These are phyloP conservation scores for Molossus molossus DNA, from an alignment of 2,797 vertebrate species.

Conservation along the genomic window DNA sequence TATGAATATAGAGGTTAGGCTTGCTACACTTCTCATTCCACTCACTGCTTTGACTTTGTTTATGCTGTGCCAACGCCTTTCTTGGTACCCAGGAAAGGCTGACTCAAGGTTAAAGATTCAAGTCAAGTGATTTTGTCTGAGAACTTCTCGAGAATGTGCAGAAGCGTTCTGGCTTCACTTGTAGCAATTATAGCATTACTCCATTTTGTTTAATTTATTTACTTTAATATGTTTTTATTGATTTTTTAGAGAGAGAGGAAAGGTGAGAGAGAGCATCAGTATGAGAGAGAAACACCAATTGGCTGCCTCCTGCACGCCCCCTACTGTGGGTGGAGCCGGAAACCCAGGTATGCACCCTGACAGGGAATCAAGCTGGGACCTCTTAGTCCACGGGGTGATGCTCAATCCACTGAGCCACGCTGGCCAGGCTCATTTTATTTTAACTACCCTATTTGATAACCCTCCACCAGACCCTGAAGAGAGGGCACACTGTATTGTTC, in stretches of 20 bases:
- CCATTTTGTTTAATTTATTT: not conserved
- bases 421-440: too few relatives aligned
- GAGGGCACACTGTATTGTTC: not conserved
- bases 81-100: not conserved
- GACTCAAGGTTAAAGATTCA: not conserved
- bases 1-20: not conserved
- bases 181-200: not conserved
- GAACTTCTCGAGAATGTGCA: not conserved
- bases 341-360: too few relatives aligned
- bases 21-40: not conserved
- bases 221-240: too few relatives aligned
- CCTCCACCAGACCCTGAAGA: not conserved
- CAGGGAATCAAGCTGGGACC: too few relatives aligned
- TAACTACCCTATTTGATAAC: not conserved
- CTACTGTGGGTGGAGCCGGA: too few relatives aligned
- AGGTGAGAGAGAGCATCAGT: too few relatives aligned
- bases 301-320: too few relatives aligned
- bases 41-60: not conserved
- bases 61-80: not conserved
- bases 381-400: too few relatives aligned
- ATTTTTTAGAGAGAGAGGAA: too few relatives aligned
- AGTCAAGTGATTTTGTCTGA: not conserved
- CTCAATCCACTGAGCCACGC: too few relatives aligned
- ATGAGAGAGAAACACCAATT: too few relatives aligned
- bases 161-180: not conserved